Evolutionary conservation across 2,797 vertebrate species (phyloP).

Genomic region (Dicrostonyx torquatus): DNA sequence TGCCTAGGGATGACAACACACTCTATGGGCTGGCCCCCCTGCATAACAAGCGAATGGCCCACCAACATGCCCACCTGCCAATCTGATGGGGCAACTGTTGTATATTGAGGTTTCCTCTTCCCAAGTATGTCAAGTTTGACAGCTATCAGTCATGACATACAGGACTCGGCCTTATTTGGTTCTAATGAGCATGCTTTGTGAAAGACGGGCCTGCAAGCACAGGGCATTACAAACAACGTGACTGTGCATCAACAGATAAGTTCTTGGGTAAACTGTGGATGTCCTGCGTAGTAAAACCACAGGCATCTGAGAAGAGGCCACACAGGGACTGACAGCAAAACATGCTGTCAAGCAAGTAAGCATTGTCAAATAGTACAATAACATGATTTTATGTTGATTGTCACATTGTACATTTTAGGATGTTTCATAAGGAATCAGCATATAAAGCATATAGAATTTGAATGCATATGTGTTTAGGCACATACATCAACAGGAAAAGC

Average conservation of each 20-base stretch:
- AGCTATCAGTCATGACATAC: background rate
- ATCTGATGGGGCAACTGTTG: background rate
- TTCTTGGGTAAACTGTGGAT: constrained; percentile 1
- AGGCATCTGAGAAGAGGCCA: background rate
- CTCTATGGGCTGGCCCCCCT: no score
- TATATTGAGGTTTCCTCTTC: background rate
- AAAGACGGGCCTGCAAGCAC: background rate
- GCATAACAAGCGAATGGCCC: background rate
- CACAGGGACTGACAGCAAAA: background rate
- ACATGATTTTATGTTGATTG: background rate
- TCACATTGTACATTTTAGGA: background rate
- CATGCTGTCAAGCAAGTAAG: background rate
- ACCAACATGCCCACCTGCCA: background rate
- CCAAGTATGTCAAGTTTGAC: background rate
- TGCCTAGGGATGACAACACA: background rate
- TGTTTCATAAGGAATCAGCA: background rate
- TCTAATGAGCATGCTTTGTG: background rate
- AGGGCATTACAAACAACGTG: constrained; percentile 9
- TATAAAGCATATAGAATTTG: background rate
- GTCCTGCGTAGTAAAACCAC: background rate
- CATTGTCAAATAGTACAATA: background rate
- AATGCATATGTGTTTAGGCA: background rate
- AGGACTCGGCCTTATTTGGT: background rate
- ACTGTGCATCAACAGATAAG: constrained; percentile 13
- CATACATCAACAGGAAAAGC: background rate